Conservation (phyloP, 2,888 invertebrate species). For the Chloroclysta siterata region DNA sequence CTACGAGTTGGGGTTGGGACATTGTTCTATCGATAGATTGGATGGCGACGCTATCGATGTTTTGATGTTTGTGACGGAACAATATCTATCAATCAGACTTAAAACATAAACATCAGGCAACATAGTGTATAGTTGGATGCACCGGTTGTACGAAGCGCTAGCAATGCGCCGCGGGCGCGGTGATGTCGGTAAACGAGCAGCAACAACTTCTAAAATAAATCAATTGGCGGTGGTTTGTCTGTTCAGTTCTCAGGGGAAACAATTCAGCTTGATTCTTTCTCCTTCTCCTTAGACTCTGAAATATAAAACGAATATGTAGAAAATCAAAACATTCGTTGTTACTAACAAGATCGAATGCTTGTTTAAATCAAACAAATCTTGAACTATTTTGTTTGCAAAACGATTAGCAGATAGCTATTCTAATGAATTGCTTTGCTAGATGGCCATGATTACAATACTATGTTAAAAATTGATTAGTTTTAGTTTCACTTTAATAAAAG, state of each 20-base stretch:
- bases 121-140: slow-evolving; percentile 51
- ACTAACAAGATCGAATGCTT: background rate
- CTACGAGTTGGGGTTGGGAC: slow-evolving; percentile 57
- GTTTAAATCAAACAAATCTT: background rate
- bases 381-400: background rate
- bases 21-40: slow-evolving; percentile 55
- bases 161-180: slow-evolving; percentile 42
- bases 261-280: slow-evolving; percentile 89
- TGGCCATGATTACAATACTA: slow-evolving; percentile 2
- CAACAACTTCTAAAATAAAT: slow-evolving; percentile 79
- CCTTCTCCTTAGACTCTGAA: slow-evolving; percentile 89
- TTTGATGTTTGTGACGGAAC: slow-evolving; percentile 55
- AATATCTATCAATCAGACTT: slow-evolving; percentile 69
- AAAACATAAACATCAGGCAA: slow-evolving; percentile 74
- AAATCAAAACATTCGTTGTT: background rate
- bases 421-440: slow-evolving; percentile 13
- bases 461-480: background rate
- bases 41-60: slow-evolving; percentile 35
- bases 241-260: slow-evolving; percentile 73
- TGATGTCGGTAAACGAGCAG: slow-evolving; percentile 50
- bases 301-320: slow-evolving; percentile 40
- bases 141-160: slow-evolving; percentile 48
- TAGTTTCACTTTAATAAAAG: background rate
- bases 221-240: slow-evolving; percentile 84
- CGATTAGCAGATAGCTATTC: slow-evolving; percentile 6